These are phyloP conservation scores for Orcinus orca DNA, from an alignment of 2,113 vertebrate species.

Conservation along the genomic window DNA sequence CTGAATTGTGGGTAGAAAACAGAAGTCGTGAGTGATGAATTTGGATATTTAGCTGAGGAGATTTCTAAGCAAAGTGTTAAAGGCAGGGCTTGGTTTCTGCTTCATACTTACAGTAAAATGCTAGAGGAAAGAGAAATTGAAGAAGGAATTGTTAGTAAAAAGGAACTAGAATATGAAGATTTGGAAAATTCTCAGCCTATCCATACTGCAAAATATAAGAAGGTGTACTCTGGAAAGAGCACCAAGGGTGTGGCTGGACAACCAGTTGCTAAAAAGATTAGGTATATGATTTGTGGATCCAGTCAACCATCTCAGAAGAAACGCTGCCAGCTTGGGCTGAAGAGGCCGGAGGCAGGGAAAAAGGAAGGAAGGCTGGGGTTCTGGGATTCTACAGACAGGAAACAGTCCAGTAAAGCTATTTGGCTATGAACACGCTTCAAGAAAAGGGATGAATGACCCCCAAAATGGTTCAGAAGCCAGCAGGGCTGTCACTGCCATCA, in stretches of 20 bases:
- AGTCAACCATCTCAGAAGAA: neutral
- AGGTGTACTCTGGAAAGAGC: neutral
- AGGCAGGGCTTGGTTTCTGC: neutral
- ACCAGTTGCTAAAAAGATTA: neutral
- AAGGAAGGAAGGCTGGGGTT: neutral
- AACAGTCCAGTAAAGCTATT: neutral
- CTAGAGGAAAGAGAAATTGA: neutral
- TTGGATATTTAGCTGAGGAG: neutral
- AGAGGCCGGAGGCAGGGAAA: neutral
- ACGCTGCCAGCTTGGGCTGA: neutral
- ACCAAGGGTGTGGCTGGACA: neutral
- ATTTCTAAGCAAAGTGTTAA: neutral
- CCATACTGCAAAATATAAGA: neutral
- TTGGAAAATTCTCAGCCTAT: neutral
- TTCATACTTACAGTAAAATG: neutral
- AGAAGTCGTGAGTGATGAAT: neutral
- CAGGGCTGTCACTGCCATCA: neutral
- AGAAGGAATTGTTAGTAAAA: neutral
- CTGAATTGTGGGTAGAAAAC: neutral
- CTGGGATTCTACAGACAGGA: neutral
- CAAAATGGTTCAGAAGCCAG: neutral
- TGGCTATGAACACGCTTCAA: neutral
- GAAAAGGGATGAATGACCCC: slow-evolving; percentile 4
- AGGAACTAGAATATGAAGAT: neutral
- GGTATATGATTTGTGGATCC: neutral